A percentile compares a stretch with the other conserved stretches of the same genome.
phyloP scores from a whole-genome alignment of 2,797 vertebrate genomes.

The Trematomus bernacchii region DNA sequence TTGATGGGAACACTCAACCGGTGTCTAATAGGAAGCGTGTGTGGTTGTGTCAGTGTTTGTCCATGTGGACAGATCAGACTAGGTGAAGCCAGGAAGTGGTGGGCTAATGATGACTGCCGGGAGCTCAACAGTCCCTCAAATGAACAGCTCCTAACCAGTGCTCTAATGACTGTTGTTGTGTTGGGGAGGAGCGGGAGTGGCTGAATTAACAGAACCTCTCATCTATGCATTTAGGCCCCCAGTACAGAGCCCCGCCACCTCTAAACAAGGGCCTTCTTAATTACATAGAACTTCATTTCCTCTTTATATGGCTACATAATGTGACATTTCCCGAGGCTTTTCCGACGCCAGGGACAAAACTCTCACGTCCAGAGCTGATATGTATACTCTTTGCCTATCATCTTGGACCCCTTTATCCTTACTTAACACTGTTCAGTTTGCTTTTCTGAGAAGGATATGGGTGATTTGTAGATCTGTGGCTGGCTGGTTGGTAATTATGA shows the following conservation, averaged over 20 bases:
- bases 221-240: slow-evolving; percentile 48
- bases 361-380: background rate
- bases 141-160: slow-evolving; percentile 60
- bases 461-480: background rate
- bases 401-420: background rate
- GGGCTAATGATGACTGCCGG: slow-evolving; percentile 74
- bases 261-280: slow-evolving; percentile 62
- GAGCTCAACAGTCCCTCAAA: slow-evolving; percentile 55
- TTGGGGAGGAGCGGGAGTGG: slow-evolving; percentile 34
- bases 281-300: slow-evolving; percentile 52
- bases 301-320: slow-evolving; percentile 26
- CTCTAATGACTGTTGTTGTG: slow-evolving; percentile 72
- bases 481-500: slow-evolving; percentile 17
- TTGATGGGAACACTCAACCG: slow-evolving; percentile 71
- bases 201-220: slow-evolving; percentile 63
- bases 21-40: slow-evolving; percentile 77
- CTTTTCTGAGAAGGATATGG: background rate
- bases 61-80: slow-evolving; percentile 60
- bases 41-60: slow-evolving; percentile 68
- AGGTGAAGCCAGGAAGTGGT: slow-evolving; percentile 77
- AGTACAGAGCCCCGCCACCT: slow-evolving; percentile 29
- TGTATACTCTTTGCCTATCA: background rate
- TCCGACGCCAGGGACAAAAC: slow-evolving; percentile 17
- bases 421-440: background rate
- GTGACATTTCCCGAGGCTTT: slow-evolving; percentile 20